phyloP scores from a whole-genome alignment of 1,140 invertebrate genomes.

The Lepidostoma basale region DNA sequence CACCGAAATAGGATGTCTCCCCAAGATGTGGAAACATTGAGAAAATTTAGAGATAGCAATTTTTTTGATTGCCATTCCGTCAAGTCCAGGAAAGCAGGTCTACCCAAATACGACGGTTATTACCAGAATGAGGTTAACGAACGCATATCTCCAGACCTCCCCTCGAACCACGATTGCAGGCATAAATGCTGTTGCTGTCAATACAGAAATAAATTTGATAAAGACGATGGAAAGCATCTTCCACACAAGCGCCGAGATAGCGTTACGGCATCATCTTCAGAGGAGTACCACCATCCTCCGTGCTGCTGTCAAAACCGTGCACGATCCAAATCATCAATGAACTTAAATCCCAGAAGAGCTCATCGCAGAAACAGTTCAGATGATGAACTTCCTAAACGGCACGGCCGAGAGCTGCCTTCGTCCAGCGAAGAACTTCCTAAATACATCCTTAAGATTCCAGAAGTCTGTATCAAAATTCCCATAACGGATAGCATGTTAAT shows the following conservation, averaged over 20 bases:
- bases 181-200: not conserved
- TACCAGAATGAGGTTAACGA: not conserved
- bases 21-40: conserved; percentile 38
- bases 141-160: not conserved
- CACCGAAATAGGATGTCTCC: conserved; percentile 43
- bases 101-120: not conserved
- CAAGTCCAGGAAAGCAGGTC: not conserved
- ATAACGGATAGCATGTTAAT: conserved; percentile 11
- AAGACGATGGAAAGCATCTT: no score
- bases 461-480: conserved; percentile 10
- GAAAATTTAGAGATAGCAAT: conserved; percentile 53
- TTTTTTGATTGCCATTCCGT: conserved; percentile 57
- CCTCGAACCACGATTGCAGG: not conserved
- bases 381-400: no score
- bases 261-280: not conserved
- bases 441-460: conserved; percentile 14
- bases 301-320: not conserved
- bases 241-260: not conserved
- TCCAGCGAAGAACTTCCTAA: not conserved
- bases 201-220: conserved; percentile 2
- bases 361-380: not conserved
- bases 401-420: no score
- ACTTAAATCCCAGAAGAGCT: not conserved
- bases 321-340: not conserved
- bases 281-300: no score